A percentile compares a stretch with the other conserved stretches of the same genome.
Conservation (phyloP, 2,113 vertebrate species). For the Dipodomys merriami region DNA sequence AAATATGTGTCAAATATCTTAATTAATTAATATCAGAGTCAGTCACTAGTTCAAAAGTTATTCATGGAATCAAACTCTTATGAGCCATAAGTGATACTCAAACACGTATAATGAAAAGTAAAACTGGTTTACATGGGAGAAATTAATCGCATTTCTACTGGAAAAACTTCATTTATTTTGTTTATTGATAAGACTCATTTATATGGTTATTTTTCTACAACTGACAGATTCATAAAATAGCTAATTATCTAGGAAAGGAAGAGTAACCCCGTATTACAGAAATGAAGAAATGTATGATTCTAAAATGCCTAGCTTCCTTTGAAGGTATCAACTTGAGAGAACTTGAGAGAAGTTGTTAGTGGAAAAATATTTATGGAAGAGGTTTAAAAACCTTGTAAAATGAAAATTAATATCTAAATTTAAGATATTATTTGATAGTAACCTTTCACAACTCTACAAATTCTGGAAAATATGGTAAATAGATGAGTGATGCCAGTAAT, state of each 20-base stretch:
- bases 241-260: neutral
- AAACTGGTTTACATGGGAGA: neutral
- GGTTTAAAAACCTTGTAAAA: neutral
- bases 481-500: neutral
- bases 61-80: neutral
- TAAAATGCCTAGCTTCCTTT: neutral
- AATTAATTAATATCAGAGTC: neutral
- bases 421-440: neutral
- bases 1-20: neutral
- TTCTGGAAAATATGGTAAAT: constrained; percentile 13
- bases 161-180: neutral
- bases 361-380: neutral
- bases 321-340: neutral
- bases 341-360: neutral
- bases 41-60: neutral
- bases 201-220: constrained; percentile 37
- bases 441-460: neutral
- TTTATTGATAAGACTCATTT: neutral
- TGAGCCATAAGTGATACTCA: neutral
- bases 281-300: neutral
- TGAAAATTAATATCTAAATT: neutral
- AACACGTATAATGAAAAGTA: neutral
- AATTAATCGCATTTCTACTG: neutral
- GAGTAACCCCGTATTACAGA: neutral
- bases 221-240: neutral